Conservation (phyloP, 2,797 vertebrate genomes). For the Catamblyrhynchus diadema region DNA sequence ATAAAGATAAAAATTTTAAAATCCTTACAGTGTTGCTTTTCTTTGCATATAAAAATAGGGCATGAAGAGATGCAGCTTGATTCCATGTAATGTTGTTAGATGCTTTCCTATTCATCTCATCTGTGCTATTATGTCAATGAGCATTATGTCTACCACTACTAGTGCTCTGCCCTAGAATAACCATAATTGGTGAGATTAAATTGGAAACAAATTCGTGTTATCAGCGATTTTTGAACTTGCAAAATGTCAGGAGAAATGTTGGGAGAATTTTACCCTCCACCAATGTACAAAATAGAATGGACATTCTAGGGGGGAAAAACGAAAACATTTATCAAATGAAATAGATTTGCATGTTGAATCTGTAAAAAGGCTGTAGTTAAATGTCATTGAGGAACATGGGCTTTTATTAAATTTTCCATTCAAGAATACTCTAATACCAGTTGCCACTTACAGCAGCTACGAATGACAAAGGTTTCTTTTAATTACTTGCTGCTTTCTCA, state of each 20-base stretch:
- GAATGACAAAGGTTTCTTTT: slow-evolving; percentile 18
- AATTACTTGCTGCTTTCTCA: neutral
- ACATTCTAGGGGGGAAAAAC: neutral
- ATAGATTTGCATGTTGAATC: neutral
- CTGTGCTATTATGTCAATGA: neutral
- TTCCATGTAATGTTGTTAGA: neutral
- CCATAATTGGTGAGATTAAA: slow-evolving; percentile 32
- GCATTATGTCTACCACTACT: neutral
- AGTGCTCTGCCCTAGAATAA: slow-evolving; percentile 2
- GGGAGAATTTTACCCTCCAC: neutral
- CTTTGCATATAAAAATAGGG: neutral
- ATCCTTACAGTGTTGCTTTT: neutral
- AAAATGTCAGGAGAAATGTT: neutral
- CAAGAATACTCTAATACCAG: neutral
- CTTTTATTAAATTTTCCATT: slow-evolving; percentile 18
- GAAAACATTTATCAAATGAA: slow-evolving; percentile 22
- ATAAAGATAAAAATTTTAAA: neutral
- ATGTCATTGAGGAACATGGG: neutral
- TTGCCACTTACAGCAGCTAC: slow-evolving; percentile 27
- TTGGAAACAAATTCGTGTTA: slow-evolving; percentile 6
- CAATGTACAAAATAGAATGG: neutral
- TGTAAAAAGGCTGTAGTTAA: neutral
- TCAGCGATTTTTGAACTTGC: neutral
- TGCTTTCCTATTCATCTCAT: neutral
- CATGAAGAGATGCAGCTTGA: neutral